Evolutionary conservation across 1,140 invertebrate species (phyloP).

Genomic region (Danaus melanippus): DNA sequence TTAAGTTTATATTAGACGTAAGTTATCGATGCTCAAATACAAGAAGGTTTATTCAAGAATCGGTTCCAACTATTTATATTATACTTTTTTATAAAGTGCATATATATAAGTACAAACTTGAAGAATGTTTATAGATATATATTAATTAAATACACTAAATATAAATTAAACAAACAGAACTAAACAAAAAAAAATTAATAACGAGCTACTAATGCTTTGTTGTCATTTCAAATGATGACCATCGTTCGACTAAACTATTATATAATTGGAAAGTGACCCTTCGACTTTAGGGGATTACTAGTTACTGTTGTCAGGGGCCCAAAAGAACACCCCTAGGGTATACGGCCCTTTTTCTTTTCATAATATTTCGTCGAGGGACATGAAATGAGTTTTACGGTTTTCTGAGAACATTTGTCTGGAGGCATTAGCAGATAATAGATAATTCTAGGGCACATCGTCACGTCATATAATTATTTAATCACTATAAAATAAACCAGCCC

Average conservation of each 20-base stretch:
- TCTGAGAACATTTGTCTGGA: constrained; percentile 24
- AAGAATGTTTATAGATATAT: no score
- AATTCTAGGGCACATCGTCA: constrained; percentile 21
- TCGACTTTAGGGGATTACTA: constrained; percentile 20
- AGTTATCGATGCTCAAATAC: no score
- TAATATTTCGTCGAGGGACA: constrained; percentile 32
- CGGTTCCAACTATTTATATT: no score
- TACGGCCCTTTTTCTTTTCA: constrained; percentile 26
- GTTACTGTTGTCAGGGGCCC: constrained; percentile 20
- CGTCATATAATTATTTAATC: background rate
- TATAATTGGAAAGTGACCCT: constrained; percentile 24
- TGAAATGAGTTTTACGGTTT: constrained; percentile 32
- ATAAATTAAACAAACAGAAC: no score
- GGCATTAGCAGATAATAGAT: constrained; percentile 30
- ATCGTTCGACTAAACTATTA: constrained; percentile 17
- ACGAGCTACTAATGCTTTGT: constrained; percentile 1
- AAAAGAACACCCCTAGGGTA: constrained; percentile 15
- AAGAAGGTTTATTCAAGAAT: no score
- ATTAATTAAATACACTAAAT: no score
- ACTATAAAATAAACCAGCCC: no score
- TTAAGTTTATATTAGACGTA: no score
- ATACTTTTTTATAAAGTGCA: no score
- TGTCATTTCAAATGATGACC: constrained; percentile 17
- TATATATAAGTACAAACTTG: no score
- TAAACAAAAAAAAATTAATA: no score